Conservation (phyloP, 2,113 vertebrate species). For the Phyllostomus hastatus region DNA sequence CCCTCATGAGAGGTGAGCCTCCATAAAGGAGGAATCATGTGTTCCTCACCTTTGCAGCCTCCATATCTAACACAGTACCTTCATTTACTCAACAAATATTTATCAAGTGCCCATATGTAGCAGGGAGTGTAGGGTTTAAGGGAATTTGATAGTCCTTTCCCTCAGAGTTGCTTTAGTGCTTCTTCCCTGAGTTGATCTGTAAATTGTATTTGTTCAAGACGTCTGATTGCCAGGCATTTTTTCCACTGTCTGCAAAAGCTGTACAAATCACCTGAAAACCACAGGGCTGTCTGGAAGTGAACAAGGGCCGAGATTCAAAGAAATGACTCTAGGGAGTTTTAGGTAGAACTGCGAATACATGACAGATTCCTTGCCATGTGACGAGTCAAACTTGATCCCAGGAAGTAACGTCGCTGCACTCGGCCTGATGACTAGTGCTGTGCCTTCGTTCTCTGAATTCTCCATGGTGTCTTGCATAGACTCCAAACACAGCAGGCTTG, state of each 20-base stretch:
- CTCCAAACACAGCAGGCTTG: neutral
- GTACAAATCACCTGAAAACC: neutral
- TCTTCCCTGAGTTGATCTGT: neutral
- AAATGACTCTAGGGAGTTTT: neutral
- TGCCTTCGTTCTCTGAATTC: neutral
- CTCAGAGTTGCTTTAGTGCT: neutral
- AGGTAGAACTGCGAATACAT: slow-evolving; percentile 31
- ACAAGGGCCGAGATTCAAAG: neutral
- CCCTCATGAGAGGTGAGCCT: neutral
- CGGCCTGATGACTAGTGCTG: neutral
- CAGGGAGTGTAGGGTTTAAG: neutral
- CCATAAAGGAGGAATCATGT: too few species aligned
- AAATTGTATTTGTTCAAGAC: neutral
- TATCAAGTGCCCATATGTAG: neutral
- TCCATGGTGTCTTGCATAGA: neutral
- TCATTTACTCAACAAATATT: neutral
- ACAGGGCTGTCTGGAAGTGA: neutral
- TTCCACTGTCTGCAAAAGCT: neutral
- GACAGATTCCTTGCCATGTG: neutral
- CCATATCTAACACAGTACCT: neutral
- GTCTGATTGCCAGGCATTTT: neutral
- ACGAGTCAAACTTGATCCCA: neutral
- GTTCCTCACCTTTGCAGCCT: neutral
- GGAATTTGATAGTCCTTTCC: neutral
- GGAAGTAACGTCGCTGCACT: neutral